phyloP scores from a whole-genome alignment of 2,797 vertebrate genomes.

The Brachyrhaphis roseni region DNA sequence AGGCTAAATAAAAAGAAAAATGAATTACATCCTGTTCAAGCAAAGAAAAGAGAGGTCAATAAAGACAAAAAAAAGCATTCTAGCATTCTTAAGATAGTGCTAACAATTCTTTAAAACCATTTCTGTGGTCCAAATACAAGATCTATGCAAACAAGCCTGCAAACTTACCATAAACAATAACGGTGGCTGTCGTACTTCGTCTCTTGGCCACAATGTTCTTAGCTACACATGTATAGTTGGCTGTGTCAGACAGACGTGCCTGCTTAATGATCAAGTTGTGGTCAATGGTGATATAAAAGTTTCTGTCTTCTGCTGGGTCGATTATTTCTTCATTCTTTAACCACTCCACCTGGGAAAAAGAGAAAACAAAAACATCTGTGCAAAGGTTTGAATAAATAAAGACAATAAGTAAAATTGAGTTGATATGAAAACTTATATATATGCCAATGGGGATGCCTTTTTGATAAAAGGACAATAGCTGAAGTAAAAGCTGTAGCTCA shows the following conservation, averaged over 20 bases:
- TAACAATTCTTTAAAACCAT: conserved; percentile 11
- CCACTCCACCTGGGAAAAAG: conserved; percentile 89
- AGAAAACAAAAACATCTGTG: conserved; percentile 7
- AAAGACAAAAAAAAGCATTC: conserved; percentile 21
- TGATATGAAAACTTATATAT: not conserved
- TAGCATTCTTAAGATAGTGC: not conserved
- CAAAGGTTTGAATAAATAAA: not conserved
- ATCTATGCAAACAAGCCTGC: not conserved
- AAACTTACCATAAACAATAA: conserved; percentile 92
- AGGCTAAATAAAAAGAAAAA: conserved; percentile 35
- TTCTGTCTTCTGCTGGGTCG: conserved; percentile 92
- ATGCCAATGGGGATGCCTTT: not conserved
- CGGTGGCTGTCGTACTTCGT: conserved; percentile 91
- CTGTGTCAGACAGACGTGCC: conserved; percentile 93
- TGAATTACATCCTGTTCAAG: conserved; percentile 21
- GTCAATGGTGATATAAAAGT: conserved; percentile 97
- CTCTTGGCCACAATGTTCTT: conserved; percentile 96
- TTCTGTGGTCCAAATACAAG: not conserved
- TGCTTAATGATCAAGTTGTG: conserved; percentile 98
- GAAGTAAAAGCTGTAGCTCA: not conserved
- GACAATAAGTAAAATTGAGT: not conserved
- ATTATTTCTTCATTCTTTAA: conserved; percentile 95
- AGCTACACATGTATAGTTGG: conserved; percentile 95
- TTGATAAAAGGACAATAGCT: not conserved
- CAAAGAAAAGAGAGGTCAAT: conserved; percentile 12